phyloP scores from a whole-genome alignment of 2,888 invertebrate species.

The Neoaliturus tenellus region DNA sequence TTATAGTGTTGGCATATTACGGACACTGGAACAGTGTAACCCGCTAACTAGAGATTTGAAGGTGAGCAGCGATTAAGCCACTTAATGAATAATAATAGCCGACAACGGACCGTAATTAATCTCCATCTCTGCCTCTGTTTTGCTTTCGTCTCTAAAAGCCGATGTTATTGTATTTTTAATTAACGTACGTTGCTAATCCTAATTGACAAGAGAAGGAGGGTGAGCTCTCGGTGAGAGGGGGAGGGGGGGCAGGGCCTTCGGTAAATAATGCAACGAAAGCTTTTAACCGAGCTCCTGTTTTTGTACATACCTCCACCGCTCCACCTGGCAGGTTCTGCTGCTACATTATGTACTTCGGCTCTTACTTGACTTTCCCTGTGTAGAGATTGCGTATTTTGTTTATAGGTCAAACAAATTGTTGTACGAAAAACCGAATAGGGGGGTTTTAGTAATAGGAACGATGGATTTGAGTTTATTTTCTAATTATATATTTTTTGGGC shows the following conservation, averaged over 20 bases:
- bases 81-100: slow-evolving; percentile 51
- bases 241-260: slow-evolving; percentile 55
- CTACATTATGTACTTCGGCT: slow-evolving; percentile 34
- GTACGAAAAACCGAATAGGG: too few species aligned
- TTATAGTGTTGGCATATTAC: too few species aligned
- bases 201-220: slow-evolving; percentile 61
- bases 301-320: slow-evolving; percentile 51
- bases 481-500: too few species aligned
- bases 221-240: not conserved
- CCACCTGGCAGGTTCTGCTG: slow-evolving; percentile 7
- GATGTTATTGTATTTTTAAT: slow-evolving; percentile 65
- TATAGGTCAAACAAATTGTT: too few species aligned
- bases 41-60: not conserved
- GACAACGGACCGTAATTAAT: slow-evolving; percentile 39
- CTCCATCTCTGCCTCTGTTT: slow-evolving; percentile 34
- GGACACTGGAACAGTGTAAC: too few species aligned
- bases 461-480: too few species aligned
- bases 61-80: not conserved
- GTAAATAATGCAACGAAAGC: slow-evolving; percentile 66
- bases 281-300: slow-evolving; percentile 64
- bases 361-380: not conserved
- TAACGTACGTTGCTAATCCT: slow-evolving; percentile 62
- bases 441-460: too few species aligned
- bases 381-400: not conserved
- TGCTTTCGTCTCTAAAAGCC: slow-evolving; percentile 51